Evolutionary conservation across 2,797 vertebrate species (phyloP).

Genomic region (Leptodactylus fallax): DNA sequence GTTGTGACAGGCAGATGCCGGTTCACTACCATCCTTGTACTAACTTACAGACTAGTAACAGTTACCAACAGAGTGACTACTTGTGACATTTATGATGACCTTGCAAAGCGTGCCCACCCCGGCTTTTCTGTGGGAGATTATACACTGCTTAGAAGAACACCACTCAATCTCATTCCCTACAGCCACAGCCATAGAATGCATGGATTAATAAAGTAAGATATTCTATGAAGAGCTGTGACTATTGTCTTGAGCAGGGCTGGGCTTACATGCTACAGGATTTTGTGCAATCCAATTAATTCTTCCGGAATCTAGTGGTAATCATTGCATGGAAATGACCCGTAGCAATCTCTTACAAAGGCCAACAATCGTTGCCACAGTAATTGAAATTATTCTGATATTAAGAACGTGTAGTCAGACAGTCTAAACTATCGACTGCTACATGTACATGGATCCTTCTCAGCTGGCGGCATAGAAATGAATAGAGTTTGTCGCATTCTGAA

Average conservation of each 20-base stretch:
- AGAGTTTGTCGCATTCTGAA: too few species aligned
- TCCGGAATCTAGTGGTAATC: background rate
- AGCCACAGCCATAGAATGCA: background rate
- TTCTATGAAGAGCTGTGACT: slow-evolving; percentile 3
- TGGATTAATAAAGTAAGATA: background rate
- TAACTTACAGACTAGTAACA: background rate
- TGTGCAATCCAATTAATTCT: slow-evolving; percentile 17
- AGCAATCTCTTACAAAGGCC: background rate
- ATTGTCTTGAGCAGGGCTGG: slow-evolving; percentile 1
- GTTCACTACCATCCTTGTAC: background rate
- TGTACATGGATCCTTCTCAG: background rate
- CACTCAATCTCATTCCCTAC: slow-evolving; percentile 3
- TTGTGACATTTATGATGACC: slow-evolving; percentile 7
- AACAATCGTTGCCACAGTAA: background rate
- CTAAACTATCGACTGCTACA: background rate
- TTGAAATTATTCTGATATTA: background rate
- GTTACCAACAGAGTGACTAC: background rate
- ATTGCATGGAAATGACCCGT: background rate
- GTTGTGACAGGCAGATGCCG: background rate
- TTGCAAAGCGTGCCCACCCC: background rate
- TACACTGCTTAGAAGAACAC: too few species aligned
- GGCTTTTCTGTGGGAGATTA: background rate
- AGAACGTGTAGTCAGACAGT: background rate
- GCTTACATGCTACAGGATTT: background rate
- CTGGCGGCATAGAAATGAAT: background rate